phyloP scores from a whole-genome alignment of 2,888 invertebrate species.

The Hedychridium roseum region DNA sequence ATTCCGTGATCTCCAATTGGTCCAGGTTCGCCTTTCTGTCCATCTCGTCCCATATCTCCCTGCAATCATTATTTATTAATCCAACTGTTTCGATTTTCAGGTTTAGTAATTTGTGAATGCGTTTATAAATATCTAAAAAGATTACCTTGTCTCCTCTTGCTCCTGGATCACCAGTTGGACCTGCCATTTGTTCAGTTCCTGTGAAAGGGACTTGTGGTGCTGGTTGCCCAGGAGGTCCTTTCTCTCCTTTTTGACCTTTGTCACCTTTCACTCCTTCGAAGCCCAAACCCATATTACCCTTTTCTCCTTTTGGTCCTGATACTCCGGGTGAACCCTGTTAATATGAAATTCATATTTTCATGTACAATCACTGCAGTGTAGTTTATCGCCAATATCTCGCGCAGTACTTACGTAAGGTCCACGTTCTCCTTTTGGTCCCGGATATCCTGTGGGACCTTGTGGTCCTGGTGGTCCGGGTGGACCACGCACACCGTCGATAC shows the following conservation, averaged over 20 bases:
- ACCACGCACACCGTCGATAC: slow-evolving; percentile 77
- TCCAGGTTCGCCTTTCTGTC: slow-evolving; percentile 78
- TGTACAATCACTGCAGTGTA: neutral
- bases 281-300: slow-evolving; percentile 70
- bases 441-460: slow-evolving; percentile 68
- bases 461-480: slow-evolving; percentile 72
- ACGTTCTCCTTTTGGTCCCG: slow-evolving; percentile 71
- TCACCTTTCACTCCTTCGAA: slow-evolving; percentile 70
- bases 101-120: neutral
- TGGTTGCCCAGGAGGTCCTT: slow-evolving; percentile 62
- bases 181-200: slow-evolving; percentile 33
- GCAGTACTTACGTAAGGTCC: slow-evolving; percentile 68
- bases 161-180: slow-evolving; percentile 64
- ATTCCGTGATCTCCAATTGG: slow-evolving; percentile 75
- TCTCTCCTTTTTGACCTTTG: slow-evolving; percentile 74
- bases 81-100: slow-evolving; percentile 1
- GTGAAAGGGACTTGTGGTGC: slow-evolving; percentile 8
- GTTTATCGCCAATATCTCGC: no score
- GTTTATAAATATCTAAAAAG: neutral
- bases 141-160: slow-evolving; percentile 70
- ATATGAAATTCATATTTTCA: neutral
- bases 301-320: slow-evolving; percentile 76
- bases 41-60: slow-evolving; percentile 64
- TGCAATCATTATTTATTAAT: slow-evolving; percentile 19
- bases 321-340: slow-evolving; percentile 73